Evolutionary conservation across 1,140 invertebrate species (phyloP), one percentile per base, ranked within the genome.

Genomic region (Leptopilina boulardi): DNA sequence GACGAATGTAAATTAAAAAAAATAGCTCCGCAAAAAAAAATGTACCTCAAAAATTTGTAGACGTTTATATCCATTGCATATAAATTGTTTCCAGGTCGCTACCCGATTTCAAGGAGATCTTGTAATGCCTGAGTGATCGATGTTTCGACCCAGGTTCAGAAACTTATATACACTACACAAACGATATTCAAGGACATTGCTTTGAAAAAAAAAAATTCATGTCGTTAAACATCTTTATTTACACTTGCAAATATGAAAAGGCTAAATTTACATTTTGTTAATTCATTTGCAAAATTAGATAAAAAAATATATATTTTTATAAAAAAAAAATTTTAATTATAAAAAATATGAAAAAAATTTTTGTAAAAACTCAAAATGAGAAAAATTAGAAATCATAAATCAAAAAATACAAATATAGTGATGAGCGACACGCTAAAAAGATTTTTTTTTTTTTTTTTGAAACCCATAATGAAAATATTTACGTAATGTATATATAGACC

Each of bases 61-160:
- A 59, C 73, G 71, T n/a, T n/a, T n/a, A n/a, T 83, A 75, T 84
- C 77, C 81, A 76, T 81, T 83, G 83, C 83, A 84, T 84, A 80
- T 84, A 81, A 85, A 85, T 83, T 76, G 71, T 71, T 74, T 80
- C 47, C 81, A 84, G 83, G 83, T 85, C 82, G 78, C 78, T 82
- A 84, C 74, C 83, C 82, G 84, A 83, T 84, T 84, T 85, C 84
- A 85, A 85, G 84, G 84, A 83, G 83, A 85, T 77, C 59, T n/a
- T 66, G 23, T 66, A 30, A 66, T 21, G 6, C 23, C 15, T 11
- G 6, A n/a, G 11, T 66, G 59, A 66, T 66, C 59, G 59, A 66
- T 66, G 59, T 30, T 66, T 30, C 59, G 59, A n/a, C 23, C 59
- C 59, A 66, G 59, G 59, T 66, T 66, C 23, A 30, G 10, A 23